Evolutionary conservation across 2,797 vertebrate species (phyloP).

Genomic region (Phoebastria nigripes): DNA sequence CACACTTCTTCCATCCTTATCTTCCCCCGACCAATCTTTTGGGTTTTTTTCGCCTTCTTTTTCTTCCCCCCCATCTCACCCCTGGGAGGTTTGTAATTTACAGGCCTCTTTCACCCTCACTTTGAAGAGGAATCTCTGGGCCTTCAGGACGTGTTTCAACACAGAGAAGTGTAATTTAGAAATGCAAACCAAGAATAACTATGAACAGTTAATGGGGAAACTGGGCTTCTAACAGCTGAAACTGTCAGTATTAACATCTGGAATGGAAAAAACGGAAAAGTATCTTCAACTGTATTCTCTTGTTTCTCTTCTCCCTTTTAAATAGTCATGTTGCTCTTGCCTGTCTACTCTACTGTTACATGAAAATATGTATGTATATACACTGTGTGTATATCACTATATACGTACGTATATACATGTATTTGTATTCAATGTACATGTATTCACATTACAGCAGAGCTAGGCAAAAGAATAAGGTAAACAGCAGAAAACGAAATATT

Average conservation of each 20-base stretch:
- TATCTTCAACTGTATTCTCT: background rate
- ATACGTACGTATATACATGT: accelerated
- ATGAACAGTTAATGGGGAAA: background rate
- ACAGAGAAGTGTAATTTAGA: background rate
- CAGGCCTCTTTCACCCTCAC: background rate
- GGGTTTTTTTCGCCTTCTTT: background rate
- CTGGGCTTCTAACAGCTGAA: background rate
- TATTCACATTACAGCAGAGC: background rate
- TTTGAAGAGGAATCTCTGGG: background rate
- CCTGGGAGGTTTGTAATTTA: background rate
- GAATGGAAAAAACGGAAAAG: background rate
- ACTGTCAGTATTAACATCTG: background rate
- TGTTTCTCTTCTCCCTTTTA: background rate
- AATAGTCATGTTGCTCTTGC: background rate
- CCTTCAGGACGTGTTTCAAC: background rate
- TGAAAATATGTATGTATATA: background rate
- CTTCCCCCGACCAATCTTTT: background rate
- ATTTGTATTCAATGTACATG: background rate
- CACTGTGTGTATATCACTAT: background rate
- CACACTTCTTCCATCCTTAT: background rate
- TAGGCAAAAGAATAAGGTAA: background rate
- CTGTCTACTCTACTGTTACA: background rate
- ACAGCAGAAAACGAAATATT: background rate
- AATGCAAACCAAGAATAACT: background rate
- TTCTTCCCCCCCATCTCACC: background rate